Base-by-base conservation (phyloP, 2,888 invertebrate species). In the Serripes groenlandicus region DNA sequence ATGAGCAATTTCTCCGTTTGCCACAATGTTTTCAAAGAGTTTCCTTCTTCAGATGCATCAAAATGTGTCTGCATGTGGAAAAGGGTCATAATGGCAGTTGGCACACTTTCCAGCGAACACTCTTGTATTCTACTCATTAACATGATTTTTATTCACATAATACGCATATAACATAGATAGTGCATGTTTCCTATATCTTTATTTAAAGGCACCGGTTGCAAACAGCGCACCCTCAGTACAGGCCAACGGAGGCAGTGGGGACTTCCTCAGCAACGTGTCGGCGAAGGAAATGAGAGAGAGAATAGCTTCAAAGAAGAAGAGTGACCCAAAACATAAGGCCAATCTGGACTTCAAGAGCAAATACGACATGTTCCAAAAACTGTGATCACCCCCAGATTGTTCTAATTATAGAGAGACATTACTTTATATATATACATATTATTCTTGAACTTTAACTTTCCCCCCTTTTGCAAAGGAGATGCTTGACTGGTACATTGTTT, bases 281-380 rank as follows among this genome's bases (percentile, higher is more conserved):
- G 92, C 91, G 37, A 90, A 90, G 49, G 90, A 92, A 84, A 91
- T 91, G 91, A 82, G 90, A 78, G 92, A 90, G 72, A 75, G 83
- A 34, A 78, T 92, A 23, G 87, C 87, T 60, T 66, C 83, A 3
- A 89, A 88, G 78, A 90, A 88, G 80, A 91, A 88, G 77, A 80
- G 70, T 34, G 92, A 92, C 76, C 90, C 91, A n/a, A 90, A 90
- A 75, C 77, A 83, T 49, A 84, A 80, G 76, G 69, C 80, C 30
- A 78, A 81, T 30, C 73, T 87, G 84, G 88, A 88, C 76, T 89
- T 89, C 76, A 81, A 80, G 81, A 82, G 83, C 56, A 89, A 89
- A 83, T 85, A 73, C 52, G 88, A 88, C 56, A 84, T 87, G 76
- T 85, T 87, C 78, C 89, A 89, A 78, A 89, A 86, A 78, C 85